These are phyloP conservation scores for Brienomyrus longianalis DNA, from an alignment of 2,113 vertebrate genomes.

Conservation along the genomic window DNA sequence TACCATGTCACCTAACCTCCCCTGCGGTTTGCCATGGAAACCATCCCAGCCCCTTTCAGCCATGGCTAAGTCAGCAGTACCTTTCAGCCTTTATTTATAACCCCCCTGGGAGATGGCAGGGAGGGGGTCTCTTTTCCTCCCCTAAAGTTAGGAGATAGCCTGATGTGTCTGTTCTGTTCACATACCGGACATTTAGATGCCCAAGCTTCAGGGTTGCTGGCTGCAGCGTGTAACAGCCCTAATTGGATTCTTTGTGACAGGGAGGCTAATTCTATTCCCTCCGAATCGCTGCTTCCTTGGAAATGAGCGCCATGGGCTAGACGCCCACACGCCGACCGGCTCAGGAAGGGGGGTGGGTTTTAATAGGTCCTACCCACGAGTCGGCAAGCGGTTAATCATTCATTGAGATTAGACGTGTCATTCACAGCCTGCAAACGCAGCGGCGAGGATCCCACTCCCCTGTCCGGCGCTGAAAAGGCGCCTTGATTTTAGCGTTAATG, in stretches of 20 bases:
- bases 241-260: neutral
- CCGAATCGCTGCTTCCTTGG: neutral
- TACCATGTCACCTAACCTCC: neutral
- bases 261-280: constrained; percentile 8
- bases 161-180: neutral
- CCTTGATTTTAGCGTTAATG: neutral
- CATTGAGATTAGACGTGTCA: constrained; percentile 10
- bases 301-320: neutral
- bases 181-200: neutral
- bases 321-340: neutral
- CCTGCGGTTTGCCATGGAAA: neutral
- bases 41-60: neutral
- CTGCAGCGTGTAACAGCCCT: neutral
- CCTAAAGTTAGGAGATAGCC: neutral
- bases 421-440: neutral
- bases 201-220: neutral
- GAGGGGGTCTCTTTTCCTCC: neutral
- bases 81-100: neutral
- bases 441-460: neutral
- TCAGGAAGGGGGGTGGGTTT: neutral
- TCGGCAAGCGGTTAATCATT: neutral
- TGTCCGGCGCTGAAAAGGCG: neutral
- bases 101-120: neutral
- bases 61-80: neutral
- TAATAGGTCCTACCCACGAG: neutral